Percentiles rank a stretch among this genome's conserved stretches.
These are phyloP conservation scores for Spermophilus dauricus DNA, from an alignment of 2,113 vertebrate genomes.

Conservation along the genomic window DNA sequence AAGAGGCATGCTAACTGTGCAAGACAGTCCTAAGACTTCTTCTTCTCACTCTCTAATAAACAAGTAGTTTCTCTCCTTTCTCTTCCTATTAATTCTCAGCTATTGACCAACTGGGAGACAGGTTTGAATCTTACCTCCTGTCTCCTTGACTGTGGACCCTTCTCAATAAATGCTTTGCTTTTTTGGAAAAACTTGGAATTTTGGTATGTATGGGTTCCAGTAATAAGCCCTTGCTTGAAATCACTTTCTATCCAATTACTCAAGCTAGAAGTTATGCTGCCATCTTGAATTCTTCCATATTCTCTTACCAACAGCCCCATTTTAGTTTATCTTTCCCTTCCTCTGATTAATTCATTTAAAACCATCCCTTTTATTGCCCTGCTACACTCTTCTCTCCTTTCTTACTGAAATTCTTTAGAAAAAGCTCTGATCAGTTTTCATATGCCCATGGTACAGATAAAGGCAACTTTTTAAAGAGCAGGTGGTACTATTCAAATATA, in stretches of 20 bases:
- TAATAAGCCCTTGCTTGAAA: not conserved
- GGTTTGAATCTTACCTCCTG: not conserved
- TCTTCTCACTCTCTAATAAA: no score
- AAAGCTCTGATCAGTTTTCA: not conserved
- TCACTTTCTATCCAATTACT: not conserved
- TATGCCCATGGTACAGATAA: not conserved
- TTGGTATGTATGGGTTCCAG: no score
- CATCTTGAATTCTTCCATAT: not conserved
- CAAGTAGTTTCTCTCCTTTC: no score
- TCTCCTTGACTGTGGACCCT: not conserved
- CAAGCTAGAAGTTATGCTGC: not conserved
- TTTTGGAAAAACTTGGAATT: not conserved
- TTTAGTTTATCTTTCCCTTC: not conserved
- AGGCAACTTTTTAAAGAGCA: not conserved
- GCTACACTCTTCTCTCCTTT: not conserved
- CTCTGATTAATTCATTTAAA: not conserved
- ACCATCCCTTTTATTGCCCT: not conserved
- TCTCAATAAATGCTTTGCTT: not conserved
- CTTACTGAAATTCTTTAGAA: not conserved
- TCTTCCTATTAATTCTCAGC: not conserved
- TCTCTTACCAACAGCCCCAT: not conserved
- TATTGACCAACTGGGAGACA: not conserved
- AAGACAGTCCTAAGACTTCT: no score
- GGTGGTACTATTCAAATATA: not conserved
- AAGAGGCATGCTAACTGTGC: no score